phyloP scores from a whole-genome alignment of 2,888 invertebrate species.

The Coecobrya sp. region DNA sequence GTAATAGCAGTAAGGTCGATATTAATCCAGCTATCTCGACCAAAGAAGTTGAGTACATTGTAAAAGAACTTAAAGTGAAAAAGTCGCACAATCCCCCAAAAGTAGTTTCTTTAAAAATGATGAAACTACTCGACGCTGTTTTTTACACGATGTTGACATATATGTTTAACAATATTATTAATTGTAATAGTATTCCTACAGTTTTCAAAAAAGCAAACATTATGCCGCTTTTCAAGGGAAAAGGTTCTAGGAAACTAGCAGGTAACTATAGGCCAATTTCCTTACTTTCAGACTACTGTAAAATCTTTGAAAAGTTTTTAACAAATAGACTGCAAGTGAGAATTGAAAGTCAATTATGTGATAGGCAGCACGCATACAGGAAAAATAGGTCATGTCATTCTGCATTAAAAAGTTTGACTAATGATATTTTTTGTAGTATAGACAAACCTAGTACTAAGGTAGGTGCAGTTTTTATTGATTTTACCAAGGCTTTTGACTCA shows the following conservation, averaged over 20 bases:
- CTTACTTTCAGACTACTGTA: conserved; percentile 76
- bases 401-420: conserved; percentile 77
- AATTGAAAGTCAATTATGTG: conserved; percentile 68
- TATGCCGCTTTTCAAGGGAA: conserved; percentile 72
- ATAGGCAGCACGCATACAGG: conserved; percentile 84
- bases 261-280: conserved; percentile 84
- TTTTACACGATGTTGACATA: background rate
- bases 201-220: conserved; percentile 68
- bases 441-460: conserved; percentile 70
- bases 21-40: background rate
- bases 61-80: background rate
- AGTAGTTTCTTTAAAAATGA: background rate
- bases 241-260: conserved; percentile 72
- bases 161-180: too few species aligned
- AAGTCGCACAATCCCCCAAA: background rate
- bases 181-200: too few species aligned
- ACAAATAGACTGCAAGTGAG: conserved; percentile 50
- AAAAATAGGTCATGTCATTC: conserved; percentile 82
- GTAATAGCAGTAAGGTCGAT: background rate
- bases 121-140: background rate
- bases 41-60: background rate
- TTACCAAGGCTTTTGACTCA: conserved; percentile 86
- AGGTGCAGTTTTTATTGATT: conserved; percentile 79
- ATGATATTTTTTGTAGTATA: conserved; percentile 79
- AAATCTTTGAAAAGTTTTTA: conserved; percentile 83